Conservation (phyloP, 1,140 invertebrate genomes). For the Oryctes rhinoceros region DNA sequence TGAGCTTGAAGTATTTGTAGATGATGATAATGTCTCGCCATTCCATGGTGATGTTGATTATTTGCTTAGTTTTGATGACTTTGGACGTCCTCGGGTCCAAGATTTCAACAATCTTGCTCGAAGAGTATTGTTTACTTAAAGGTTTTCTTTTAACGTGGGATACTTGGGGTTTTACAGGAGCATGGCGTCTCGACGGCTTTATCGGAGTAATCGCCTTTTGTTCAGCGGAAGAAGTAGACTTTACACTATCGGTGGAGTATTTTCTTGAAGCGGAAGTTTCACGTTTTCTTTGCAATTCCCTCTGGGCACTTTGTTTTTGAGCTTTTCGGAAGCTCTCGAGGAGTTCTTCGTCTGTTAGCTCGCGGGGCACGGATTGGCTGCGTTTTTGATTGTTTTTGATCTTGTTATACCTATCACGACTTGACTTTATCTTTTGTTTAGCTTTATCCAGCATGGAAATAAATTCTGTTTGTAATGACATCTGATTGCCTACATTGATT, state of each 20-base stretch:
- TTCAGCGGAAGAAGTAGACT: conserved; percentile 34
- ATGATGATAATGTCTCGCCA: conserved; percentile 48
- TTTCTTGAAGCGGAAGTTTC: conserved; percentile 41
- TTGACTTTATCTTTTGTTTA: conserved; percentile 51
- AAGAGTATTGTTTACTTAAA: conserved; percentile 43
- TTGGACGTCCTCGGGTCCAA: conserved; percentile 56
- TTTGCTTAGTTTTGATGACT: conserved; percentile 49
- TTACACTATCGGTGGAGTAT: conserved; percentile 45
- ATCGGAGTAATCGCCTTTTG: background rate
- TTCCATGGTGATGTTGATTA: conserved; percentile 37
- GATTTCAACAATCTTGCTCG: conserved; percentile 57
- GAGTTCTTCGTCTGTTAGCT: conserved; percentile 64
- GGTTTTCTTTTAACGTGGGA: conserved; percentile 40
- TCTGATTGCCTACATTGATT: conserved; percentile 46
- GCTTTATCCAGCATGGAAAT: conserved; percentile 53
- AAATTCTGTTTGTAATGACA: conserved; percentile 49
- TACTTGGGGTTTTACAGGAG: conserved; percentile 42
- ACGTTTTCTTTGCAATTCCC: conserved; percentile 22
- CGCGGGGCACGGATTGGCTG: conserved; percentile 63
- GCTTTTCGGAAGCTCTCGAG: conserved; percentile 63
- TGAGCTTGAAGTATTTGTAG: conserved; percentile 50
- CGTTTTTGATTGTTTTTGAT: conserved; percentile 56
- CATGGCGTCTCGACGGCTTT: background rate
- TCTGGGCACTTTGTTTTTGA: conserved; percentile 57
- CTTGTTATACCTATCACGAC: conserved; percentile 50